Evolutionary conservation across 2,888 invertebrate species (phyloP), one percentile per base, ranked within the genome.

Genomic region (Stenurella melanura): DNA sequence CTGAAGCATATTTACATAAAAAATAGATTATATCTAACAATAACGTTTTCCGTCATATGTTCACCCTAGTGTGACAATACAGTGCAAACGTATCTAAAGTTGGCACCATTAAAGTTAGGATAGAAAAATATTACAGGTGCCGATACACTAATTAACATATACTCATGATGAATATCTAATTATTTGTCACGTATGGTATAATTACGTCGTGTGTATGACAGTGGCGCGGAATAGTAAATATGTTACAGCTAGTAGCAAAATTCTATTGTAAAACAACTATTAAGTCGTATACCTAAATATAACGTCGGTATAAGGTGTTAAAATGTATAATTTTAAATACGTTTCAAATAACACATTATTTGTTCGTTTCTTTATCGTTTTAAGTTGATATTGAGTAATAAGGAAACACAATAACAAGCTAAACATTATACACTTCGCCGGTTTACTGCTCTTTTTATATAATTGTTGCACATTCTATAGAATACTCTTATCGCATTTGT

Each of bases 1-100:
- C 70, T 70, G 60, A 64, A n/a, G 19, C 7, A 17, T 19, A 42
- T 70, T 70, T 70, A 70, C 60, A 26, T 60, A 9, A 50, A 11
- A 38, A 60, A 17, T 42, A 70, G 70, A 70, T 70, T 34, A 38
- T 60, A 60, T 42, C 69, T 42, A 61, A 57, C 60, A 60, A 70
- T 70, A 42, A 60, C 60, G 18, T 70, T 34, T 58, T 60, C 70
- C 60, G 60, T 50, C 26, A 70, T 60, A 70, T 34, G 34, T 11
- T 69, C 57, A 15, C 69, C 54, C 26, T 56, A 68, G 50, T 26
- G 26, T 68, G 67, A 68, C 50, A 56, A n/a, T 61, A 21, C 30
- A 56, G 50, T 58, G 69, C 69, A 58, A 69, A 56, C 58, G 34
- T 12, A 58, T 69, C 57, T 58, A 69, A n/a, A 69, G 57, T 57